Evolutionary conservation across 2,797 vertebrate genomes (phyloP).

Genomic region (Spea hammondii): DNA sequence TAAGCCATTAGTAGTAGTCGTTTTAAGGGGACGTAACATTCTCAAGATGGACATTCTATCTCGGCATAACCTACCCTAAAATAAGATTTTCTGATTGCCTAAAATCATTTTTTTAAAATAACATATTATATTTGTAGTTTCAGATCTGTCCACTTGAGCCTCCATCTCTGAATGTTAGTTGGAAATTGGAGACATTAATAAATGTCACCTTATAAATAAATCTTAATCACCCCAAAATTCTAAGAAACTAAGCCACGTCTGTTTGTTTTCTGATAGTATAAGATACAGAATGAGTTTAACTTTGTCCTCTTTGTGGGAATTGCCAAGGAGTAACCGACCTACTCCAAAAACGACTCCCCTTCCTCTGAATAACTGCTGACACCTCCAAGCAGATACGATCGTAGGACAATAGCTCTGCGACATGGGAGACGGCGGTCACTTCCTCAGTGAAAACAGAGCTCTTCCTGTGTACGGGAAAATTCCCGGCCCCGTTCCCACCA

Average conservation of each 20-base stretch:
- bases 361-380: conserved; percentile 42
- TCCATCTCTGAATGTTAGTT: too few relatives aligned
- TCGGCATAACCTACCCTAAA: too few relatives aligned
- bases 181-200: too few relatives aligned
- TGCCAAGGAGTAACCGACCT: not conserved
- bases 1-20: too few relatives aligned
- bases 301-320: not conserved
- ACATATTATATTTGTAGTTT: too few relatives aligned
- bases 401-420: conserved; percentile 35
- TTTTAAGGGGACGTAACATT: too few relatives aligned
- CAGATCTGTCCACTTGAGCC: too few relatives aligned
- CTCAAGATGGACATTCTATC: too few relatives aligned
- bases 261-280: not conserved
- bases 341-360: not conserved
- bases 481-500: conserved; percentile 13
- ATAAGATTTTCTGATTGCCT: too few relatives aligned
- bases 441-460: not conserved
- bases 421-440: conserved; percentile 40
- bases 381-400: conserved; percentile 27
- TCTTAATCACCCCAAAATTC: not conserved
- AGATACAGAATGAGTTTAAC: not conserved
- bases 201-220: not conserved
- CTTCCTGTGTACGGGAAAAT: conserved; percentile 35
- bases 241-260: not conserved
- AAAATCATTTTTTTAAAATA: too few relatives aligned